Conservation (phyloP, 2,797 vertebrate genomes). For the Sciurus vulgaris region DNA sequence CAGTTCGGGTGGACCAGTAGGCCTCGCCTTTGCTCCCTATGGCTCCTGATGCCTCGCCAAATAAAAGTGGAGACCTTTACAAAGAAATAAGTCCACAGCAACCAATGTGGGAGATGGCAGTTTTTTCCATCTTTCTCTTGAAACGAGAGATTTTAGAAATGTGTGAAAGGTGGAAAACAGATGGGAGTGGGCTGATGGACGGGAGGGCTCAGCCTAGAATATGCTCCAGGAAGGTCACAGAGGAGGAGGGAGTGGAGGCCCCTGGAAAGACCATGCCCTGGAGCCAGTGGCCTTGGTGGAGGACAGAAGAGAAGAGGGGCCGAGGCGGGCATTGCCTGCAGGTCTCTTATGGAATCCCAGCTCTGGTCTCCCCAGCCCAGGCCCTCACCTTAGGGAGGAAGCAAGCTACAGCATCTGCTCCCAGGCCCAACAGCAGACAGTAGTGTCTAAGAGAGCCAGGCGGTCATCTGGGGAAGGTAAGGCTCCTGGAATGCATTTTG, state of each 20-base stretch:
- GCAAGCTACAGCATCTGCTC: not conserved
- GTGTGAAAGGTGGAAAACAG: constrained; percentile 68
- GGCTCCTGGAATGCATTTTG: not conserved
- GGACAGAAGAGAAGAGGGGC: not conserved
- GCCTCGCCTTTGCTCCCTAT: not conserved
- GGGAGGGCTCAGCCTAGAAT: constrained; percentile 42
- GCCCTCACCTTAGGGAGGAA: not conserved
- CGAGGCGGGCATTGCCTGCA: not conserved
- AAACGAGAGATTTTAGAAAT: constrained; percentile 71
- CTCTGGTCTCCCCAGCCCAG: not conserved
- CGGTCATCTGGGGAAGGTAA: not conserved
- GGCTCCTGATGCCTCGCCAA: not conserved
- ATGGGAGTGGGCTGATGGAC: constrained; percentile 56
- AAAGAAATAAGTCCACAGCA: constrained; percentile 6
- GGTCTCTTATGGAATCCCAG: not conserved
- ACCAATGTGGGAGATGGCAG: constrained; percentile 26
- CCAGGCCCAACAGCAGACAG: not conserved
- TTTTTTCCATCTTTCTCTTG: constrained; percentile 55
- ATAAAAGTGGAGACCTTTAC: constrained; percentile 41
- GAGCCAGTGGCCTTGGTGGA: not conserved
- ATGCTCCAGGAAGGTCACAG: not conserved
- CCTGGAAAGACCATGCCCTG: not conserved
- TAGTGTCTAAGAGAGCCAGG: not conserved
- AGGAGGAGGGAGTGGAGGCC: not conserved
- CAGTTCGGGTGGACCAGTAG: not conserved